phyloP scores from a whole-genome alignment of 2,797 vertebrate species.

The Pseudochirops corinnae region DNA sequence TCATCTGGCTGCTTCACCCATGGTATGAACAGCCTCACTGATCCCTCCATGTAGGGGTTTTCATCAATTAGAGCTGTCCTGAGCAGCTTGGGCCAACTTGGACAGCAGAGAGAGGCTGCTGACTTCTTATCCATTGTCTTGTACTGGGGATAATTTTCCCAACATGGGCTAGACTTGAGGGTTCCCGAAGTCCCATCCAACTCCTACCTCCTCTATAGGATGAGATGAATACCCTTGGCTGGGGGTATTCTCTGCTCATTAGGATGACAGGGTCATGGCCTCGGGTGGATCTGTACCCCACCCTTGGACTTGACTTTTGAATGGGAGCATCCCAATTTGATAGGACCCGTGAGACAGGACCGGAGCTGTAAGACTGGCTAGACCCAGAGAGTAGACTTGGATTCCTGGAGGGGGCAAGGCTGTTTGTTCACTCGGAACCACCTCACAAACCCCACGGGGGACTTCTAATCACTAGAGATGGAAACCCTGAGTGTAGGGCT shows the following conservation, averaged over 20 bases:
- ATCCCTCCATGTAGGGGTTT: neutral
- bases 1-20: neutral
- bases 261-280: neutral
- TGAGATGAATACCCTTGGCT: neutral
- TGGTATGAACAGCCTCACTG: neutral
- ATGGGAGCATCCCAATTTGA: neutral
- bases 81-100: neutral
- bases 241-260: neutral
- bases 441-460: neutral
- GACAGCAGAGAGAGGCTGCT: neutral
- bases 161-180: neutral
- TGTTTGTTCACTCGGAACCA: neutral
- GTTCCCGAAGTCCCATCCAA: neutral
- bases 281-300: neutral
- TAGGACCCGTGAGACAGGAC: neutral
- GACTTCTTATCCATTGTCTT: neutral
- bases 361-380: neutral
- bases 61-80: neutral
- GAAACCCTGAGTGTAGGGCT: neutral
- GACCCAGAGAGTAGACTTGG: neutral
- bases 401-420: neutral
- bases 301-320: neutral
- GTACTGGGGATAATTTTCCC: neutral
- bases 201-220: neutral
- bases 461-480: neutral